Percentiles rank a stretch among this genome's conserved stretches.
phyloP scores from a whole-genome alignment of 1,140 invertebrate genomes.

The Drosophila repleta region DNA sequence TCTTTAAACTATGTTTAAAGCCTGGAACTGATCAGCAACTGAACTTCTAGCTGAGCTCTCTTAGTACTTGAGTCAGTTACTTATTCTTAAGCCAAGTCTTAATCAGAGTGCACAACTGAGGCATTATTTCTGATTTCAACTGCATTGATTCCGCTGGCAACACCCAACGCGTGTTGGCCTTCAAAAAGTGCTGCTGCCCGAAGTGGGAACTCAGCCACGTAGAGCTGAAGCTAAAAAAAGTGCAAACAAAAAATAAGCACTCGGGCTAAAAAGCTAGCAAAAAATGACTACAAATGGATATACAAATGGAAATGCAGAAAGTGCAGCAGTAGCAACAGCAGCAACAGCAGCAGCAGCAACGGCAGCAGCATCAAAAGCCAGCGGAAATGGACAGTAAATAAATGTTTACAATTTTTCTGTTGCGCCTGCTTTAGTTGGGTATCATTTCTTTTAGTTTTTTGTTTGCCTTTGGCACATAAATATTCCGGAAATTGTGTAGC shows the following conservation, averaged over 20 bases:
- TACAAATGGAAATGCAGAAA: slow-evolving; percentile 68
- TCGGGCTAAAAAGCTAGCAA: slow-evolving; percentile 36
- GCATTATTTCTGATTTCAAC: slow-evolving; percentile 5
- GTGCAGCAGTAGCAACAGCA: slow-evolving; percentile 34
- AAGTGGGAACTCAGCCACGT: slow-evolving; percentile 29
- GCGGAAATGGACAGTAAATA: slow-evolving; percentile 80
- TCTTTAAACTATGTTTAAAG: too few relatives aligned
- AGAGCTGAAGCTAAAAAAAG: slow-evolving; percentile 15
- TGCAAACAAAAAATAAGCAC: slow-evolving; percentile 53
- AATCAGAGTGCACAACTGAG: slow-evolving; percentile 3
- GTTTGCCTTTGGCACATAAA: slow-evolving; percentile 55
- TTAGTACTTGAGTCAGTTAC: too few relatives aligned
- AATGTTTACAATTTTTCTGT: slow-evolving; percentile 78
- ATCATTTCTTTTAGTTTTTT: slow-evolving; percentile 22
- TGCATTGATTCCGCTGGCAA: slow-evolving; percentile 15
- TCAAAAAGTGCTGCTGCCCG: slow-evolving; percentile 20
- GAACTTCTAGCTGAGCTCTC: too few relatives aligned
- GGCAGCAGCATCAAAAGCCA: slow-evolving; percentile 63
- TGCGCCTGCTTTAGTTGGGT: slow-evolving; percentile 41
- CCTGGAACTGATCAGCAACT: too few relatives aligned
- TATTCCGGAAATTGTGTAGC: slow-evolving; percentile 68
- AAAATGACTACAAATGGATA: slow-evolving; percentile 50
- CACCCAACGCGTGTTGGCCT: slow-evolving; percentile 19
- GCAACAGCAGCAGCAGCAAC: slow-evolving; percentile 13
- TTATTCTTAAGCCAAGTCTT: not conserved